Conservation (phyloP, 2,888 invertebrate species). For the Leptinotarsa peninsularis region DNA sequence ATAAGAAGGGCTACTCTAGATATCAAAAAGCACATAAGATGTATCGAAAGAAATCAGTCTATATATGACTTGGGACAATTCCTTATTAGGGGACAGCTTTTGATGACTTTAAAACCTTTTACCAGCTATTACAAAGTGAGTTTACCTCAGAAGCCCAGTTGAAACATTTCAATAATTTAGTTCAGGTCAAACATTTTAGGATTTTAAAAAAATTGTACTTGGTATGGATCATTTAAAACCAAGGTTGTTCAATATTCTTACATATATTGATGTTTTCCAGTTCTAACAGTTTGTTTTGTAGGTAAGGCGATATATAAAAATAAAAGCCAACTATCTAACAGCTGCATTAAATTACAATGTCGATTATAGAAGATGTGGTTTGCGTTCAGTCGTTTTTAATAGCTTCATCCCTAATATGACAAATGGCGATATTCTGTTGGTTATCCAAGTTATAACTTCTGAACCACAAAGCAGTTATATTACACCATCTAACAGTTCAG, state of each 20-base stretch:
- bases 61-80: slow-evolving; percentile 50
- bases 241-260: no score
- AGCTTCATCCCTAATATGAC: slow-evolving; percentile 6
- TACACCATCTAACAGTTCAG: slow-evolving; percentile 43
- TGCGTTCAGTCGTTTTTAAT: slow-evolving; percentile 27
- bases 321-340: slow-evolving; percentile 32
- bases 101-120: slow-evolving; percentile 29
- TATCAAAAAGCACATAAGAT: slow-evolving; percentile 16
- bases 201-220: no score
- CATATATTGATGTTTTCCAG: neutral
- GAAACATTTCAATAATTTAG: no score
- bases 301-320: slow-evolving; percentile 49
- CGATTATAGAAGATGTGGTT: slow-evolving; percentile 49
- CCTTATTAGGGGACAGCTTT: slow-evolving; percentile 50
- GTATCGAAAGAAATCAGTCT: slow-evolving; percentile 47
- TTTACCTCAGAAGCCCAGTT: slow-evolving; percentile 1
- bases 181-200: no score
- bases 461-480: slow-evolving; percentile 32
- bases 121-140: slow-evolving; percentile 47
- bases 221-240: no score
- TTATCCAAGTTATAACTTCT: slow-evolving; percentile 48
- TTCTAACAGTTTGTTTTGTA: slow-evolving; percentile 33
- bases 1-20: slow-evolving; percentile 23
- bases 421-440: slow-evolving; percentile 41
- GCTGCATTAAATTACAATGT: slow-evolving; percentile 48